Evolutionary conservation across 1,140 invertebrate species (phyloP), one percentile per base, ranked within the genome.

Genomic region (Hylaeus volcanicus): DNA sequence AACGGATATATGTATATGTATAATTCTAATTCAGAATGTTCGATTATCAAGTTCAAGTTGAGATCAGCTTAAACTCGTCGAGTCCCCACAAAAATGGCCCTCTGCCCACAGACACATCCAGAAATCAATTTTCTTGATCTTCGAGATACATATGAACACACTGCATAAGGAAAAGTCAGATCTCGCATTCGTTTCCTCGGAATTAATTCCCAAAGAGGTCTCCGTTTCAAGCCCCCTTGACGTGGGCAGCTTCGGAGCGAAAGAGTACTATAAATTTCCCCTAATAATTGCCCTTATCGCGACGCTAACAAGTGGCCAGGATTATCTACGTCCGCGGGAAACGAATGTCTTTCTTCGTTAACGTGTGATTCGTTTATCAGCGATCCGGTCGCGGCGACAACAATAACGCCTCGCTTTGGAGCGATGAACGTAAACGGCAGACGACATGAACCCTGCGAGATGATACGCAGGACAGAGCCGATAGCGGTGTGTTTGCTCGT

Each of bases 401-500:
- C 61, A 77, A 69, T 51, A 60, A 71, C 53, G 43, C 26, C 58
- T 60, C 66, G 43, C 39, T 66, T 37, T 1, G 53, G 56, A 43
- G 55, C 66, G 48, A 43, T 58, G 76, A 64, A 61, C 41, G 37
- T 56, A 56, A 55, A 60, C 51, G 63, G 66, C 66, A 37, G 45
- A 53, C 64, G 64, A 63, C 65, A 81, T 41, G 73, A 61, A 64
- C 48, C 58, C 60, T 15, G 51, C 53, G 65, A 15, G 26, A 61
- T 69, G 55, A 61, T 41, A 64, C 72, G n/a, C 60, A 41, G 70
- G 45, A 72, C 65, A 70, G 63, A 72, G 37, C 61, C 84, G 78
- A 66, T 82, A 85, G 70, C 66, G 73, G 75, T 69, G 83, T 84
- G 79, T 87, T 87, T 87, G 80, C 73, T 81, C 73, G 86, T 61